phyloP scores from a whole-genome alignment of 2,888 invertebrate genomes.

The Meandrusa payeni region DNA sequence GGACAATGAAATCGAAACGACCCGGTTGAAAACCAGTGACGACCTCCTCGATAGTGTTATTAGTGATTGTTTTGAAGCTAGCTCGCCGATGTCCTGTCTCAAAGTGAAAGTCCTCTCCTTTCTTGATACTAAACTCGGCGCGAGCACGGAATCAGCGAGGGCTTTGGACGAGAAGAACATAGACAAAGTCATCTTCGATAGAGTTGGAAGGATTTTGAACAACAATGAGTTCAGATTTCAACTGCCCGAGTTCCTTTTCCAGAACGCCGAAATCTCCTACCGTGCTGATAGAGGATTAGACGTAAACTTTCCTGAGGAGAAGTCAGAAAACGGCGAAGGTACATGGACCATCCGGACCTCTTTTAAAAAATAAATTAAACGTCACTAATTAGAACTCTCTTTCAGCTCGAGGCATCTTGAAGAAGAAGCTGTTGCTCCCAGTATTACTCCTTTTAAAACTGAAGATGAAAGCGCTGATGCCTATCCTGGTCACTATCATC shows the following conservation, averaged over 20 bases:
- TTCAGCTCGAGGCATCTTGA: slow-evolving; percentile 88
- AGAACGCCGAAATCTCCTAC: slow-evolving; percentile 84
- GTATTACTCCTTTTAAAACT: slow-evolving; percentile 89
- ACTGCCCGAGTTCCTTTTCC: slow-evolving; percentile 86
- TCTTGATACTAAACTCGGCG: slow-evolving; percentile 86
- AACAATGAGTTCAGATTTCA: slow-evolving; percentile 87
- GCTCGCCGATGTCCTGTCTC: slow-evolving; percentile 85
- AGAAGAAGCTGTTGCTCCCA: slow-evolving; percentile 91
- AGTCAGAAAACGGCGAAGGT: slow-evolving; percentile 80
- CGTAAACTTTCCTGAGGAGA: slow-evolving; percentile 77
- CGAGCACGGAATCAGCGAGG: slow-evolving; percentile 81
- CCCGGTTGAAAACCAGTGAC: slow-evolving; percentile 83
- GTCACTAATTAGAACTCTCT: slow-evolving; percentile 27
- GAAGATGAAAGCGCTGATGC: slow-evolving; percentile 92
- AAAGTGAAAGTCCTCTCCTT: slow-evolving; percentile 89
- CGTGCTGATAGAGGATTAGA: slow-evolving; percentile 85
- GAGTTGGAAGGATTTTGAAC: slow-evolving; percentile 85
- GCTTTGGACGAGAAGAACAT: slow-evolving; percentile 82
- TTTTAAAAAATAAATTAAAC: background rate
- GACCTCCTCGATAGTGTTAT: slow-evolving; percentile 86
- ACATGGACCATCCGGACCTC: slow-evolving; percentile 24
- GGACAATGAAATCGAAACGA: slow-evolving; percentile 79
- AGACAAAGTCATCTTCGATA: slow-evolving; percentile 87
- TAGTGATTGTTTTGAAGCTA: slow-evolving; percentile 85
- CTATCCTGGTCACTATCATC: slow-evolving; percentile 88